Percentiles rank a stretch among this genome's conserved stretches.
These are phyloP conservation scores for Phaethon lepturus DNA, from an alignment of 2,113 vertebrate genomes.

Conservation along the genomic window DNA sequence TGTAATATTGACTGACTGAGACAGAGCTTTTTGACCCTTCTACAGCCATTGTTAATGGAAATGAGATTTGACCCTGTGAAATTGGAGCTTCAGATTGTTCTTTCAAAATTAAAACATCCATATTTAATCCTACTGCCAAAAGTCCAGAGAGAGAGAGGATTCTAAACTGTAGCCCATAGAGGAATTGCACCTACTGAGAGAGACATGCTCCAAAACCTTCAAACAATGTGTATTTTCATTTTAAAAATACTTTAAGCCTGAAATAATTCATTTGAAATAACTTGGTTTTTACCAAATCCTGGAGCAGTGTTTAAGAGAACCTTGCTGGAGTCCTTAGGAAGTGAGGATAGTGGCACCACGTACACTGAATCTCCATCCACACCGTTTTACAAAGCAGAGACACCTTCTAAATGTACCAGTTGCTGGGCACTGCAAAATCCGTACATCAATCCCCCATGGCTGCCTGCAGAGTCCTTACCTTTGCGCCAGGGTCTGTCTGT, in stretches of 20 bases:
- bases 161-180: background rate
- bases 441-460: background rate
- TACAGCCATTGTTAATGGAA: background rate
- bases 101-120: background rate
- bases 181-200: background rate
- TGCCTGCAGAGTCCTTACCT: background rate
- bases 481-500: background rate
- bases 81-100: background rate
- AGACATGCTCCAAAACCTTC: background rate
- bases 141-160: background rate
- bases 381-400: background rate
- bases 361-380: background rate
- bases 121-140: background rate
- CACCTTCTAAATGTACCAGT: background rate
- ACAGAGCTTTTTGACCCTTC: constrained; percentile 20
- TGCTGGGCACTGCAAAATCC: background rate
- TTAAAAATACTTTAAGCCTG: background rate
- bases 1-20: background rate
- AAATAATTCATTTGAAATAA: background rate
- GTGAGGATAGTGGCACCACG: background rate
- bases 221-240: background rate
- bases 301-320: background rate
- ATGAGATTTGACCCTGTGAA: background rate
- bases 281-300: background rate
- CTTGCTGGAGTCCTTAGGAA: background rate